Evolutionary conservation across 2,113 vertebrate species (phyloP).

Genomic region (Anser brachyrhynchus): DNA sequence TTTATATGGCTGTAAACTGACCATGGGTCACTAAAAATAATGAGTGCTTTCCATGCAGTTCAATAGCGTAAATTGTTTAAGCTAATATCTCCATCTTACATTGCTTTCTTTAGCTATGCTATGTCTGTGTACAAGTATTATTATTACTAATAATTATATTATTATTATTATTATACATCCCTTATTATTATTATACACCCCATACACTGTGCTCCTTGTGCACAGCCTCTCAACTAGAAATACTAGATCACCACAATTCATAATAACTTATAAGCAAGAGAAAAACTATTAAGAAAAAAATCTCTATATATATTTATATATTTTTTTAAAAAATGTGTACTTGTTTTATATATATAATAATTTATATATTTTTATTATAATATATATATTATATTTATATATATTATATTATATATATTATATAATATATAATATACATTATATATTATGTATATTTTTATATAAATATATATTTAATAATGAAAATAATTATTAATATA

Average conservation of each 20-base stretch:
- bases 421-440: too few relatives aligned
- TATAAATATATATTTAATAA: too few relatives aligned
- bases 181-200: not conserved
- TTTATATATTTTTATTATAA: too few relatives aligned
- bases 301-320: too few relatives aligned
- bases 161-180: not conserved
- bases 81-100: not conserved
- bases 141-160: too few relatives aligned
- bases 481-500: too few relatives aligned
- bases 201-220: not conserved
- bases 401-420: too few relatives aligned
- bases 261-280: not conserved
- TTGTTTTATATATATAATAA: too few relatives aligned
- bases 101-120: not conserved
- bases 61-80: not conserved
- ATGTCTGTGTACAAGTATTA: not conserved
- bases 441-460: too few relatives aligned
- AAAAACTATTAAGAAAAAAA: not conserved
- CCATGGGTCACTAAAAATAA: conserved; percentile 9
- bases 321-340: too few relatives aligned
- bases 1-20: conserved; percentile 6
- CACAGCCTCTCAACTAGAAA: not conserved
- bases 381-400: too few relatives aligned
- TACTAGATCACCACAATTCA: not conserved
- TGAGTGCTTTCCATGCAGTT: not conserved